Conservation (phyloP, 2,797 vertebrate species). For the Fundulus diaphanus region DNA sequence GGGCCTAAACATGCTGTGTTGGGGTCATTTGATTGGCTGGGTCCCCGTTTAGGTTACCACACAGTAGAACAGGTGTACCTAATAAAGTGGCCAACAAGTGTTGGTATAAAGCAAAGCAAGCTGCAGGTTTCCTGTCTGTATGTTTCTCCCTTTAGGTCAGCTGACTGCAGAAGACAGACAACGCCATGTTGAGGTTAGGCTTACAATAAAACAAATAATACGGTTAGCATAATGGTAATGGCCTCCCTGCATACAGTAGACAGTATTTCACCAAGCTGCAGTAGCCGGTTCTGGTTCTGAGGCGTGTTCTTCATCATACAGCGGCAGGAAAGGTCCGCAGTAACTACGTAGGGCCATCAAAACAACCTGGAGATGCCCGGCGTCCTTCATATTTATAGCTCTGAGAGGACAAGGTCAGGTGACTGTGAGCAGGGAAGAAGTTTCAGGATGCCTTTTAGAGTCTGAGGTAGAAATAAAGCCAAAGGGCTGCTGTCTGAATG, state of each 20-base stretch:
- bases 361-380: slow-evolving; percentile 59
- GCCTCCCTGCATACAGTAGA: slow-evolving; percentile 49
- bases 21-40: background rate
- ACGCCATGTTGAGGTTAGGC: slow-evolving; percentile 57
- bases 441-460: slow-evolving; percentile 48
- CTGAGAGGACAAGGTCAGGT: slow-evolving; percentile 67
- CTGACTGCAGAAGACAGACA: slow-evolving; percentile 66
- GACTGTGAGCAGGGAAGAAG: slow-evolving; percentile 43
- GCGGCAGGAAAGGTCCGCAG: slow-evolving; percentile 30
- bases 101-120: slow-evolving; percentile 61
- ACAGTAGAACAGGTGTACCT: background rate
- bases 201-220: slow-evolving; percentile 75
- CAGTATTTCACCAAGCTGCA: slow-evolving; percentile 54
- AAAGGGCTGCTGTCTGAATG: slow-evolving; percentile 54
- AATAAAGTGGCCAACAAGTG: slow-evolving; percentile 63
- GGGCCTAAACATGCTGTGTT: background rate
- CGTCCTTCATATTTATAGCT: slow-evolving; percentile 72
- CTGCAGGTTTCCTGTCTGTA: slow-evolving; percentile 56
- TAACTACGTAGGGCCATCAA: slow-evolving; percentile 65
- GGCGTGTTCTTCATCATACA: slow-evolving; percentile 42
- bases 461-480: slow-evolving; percentile 59
- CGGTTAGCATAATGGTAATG: slow-evolving; percentile 76
- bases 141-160: slow-evolving; percentile 67
- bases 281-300: slow-evolving; percentile 23
- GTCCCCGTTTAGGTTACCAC: background rate